Percentiles rank a stretch among this genome's conserved stretches.
Conservation (phyloP, 2,888 invertebrate species). For the Gasteruption jaculator region DNA sequence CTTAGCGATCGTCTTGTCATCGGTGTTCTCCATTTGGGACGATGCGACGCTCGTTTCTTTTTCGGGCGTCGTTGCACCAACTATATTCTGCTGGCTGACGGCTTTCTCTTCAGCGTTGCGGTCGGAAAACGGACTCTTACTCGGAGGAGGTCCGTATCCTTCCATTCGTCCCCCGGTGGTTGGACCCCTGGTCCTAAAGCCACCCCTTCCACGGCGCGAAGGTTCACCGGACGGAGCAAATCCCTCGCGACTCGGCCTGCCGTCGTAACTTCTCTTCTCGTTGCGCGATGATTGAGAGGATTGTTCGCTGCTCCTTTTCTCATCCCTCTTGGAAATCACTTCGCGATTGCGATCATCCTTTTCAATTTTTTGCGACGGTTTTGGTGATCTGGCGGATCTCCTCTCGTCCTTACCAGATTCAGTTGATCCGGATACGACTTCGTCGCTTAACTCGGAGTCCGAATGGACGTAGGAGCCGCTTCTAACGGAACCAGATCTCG, state of each 20-base stretch:
- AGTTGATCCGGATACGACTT: conserved; percentile 61
- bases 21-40: conserved; percentile 42
- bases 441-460: conserved; percentile 74
- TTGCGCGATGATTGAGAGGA: conserved; percentile 27
- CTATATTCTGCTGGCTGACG: conserved; percentile 46
- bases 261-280: conserved; percentile 44
- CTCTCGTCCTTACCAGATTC: conserved; percentile 58
- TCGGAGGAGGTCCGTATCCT: conserved; percentile 76
- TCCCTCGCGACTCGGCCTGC: conserved; percentile 58
- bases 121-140: conserved; percentile 68
- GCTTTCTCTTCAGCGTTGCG: conserved; percentile 53
- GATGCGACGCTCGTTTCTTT: conserved; percentile 42
- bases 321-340: conserved; percentile 38
- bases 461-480: conserved; percentile 58
- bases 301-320: conserved; percentile 36
- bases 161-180: conserved; percentile 61
- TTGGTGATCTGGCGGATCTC: conserved; percentile 57
- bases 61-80: conserved; percentile 37
- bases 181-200: conserved; percentile 44
- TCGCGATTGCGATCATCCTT: conserved; percentile 62
- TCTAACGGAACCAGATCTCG: conserved; percentile 45
- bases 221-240: conserved; percentile 88
- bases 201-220: conserved; percentile 76
- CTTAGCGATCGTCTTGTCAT: conserved; percentile 66
- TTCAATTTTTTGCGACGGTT: conserved; percentile 53